Conservation (phyloP, 2,113 vertebrate genomes). For the Hyla sarda region DNA sequence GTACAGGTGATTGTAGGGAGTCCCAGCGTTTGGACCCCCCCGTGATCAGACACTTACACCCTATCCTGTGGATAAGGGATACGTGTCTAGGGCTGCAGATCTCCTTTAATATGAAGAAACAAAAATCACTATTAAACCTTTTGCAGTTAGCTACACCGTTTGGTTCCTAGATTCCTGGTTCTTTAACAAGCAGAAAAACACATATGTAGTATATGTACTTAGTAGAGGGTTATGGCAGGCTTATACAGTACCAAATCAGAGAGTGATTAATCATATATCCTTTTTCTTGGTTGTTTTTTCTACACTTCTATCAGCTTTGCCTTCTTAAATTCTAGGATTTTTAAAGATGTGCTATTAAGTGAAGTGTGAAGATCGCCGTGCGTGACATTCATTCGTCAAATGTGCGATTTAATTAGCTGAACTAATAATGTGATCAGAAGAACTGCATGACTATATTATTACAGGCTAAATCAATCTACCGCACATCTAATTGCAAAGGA, state of each 20-base stretch:
- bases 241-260: too few relatives aligned
- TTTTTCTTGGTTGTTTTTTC: neutral
- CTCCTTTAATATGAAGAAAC: too few relatives aligned
- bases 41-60: too few relatives aligned
- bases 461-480: neutral
- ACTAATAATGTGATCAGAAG: constrained; percentile 1
- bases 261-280: too few relatives aligned
- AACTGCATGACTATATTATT: neutral
- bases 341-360: constrained; percentile 10
- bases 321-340: neutral
- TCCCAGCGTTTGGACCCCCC: too few relatives aligned
- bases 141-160: neutral
- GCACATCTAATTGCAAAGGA: neutral
- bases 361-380: constrained; percentile 3
- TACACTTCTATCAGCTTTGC: neutral
- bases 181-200: neutral
- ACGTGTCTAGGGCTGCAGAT: too few relatives aligned
- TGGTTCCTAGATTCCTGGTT: neutral
- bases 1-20: too few relatives aligned
- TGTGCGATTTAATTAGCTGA: constrained; percentile 30
- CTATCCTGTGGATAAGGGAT: too few relatives aligned
- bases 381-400: constrained; percentile 7
- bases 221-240: neutral
- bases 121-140: too few relatives aligned
- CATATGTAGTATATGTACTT: neutral